phyloP scores from a whole-genome alignment of 2,888 invertebrate genomes.

The Eupithecia exiguata region DNA sequence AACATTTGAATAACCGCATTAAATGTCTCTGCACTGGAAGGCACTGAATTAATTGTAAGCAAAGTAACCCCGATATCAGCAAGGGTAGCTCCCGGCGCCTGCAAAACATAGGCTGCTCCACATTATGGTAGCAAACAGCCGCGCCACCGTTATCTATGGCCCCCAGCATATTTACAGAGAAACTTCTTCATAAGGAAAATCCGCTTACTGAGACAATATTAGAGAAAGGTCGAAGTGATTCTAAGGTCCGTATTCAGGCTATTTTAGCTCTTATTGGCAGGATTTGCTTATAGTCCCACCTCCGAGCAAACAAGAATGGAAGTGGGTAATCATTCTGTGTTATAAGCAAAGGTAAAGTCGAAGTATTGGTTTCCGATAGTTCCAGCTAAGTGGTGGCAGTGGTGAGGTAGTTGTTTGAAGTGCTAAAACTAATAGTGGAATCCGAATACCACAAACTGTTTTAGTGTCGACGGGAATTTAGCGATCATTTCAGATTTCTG shows the following conservation, averaged over 20 bases:
- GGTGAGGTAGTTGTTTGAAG: neutral
- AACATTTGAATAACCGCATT: neutral
- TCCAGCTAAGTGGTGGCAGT: neutral
- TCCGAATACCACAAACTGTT: slow-evolving; percentile 2
- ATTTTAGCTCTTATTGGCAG: slow-evolving; percentile 8
- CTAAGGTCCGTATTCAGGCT: neutral
- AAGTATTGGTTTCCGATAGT: slow-evolving; percentile 7
- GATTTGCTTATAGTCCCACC: slow-evolving; percentile 4
- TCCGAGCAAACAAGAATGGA: slow-evolving; percentile 4
- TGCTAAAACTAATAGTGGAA: neutral
- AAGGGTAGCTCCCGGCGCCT: neutral
- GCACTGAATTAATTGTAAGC: neutral
- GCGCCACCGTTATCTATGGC: slow-evolving; percentile 8
- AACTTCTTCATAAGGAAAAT: slow-evolving; percentile 18
- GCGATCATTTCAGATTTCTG: neutral
- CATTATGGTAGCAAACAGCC: slow-evolving; percentile 7
- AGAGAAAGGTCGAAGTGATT: slow-evolving; percentile 13
- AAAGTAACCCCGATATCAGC: neutral
- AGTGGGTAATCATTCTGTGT: neutral
- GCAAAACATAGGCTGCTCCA: slow-evolving; percentile 10
- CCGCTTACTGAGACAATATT: slow-evolving; percentile 13
- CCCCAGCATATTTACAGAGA: slow-evolving; percentile 14
- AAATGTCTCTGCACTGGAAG: neutral
- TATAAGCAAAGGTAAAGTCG: neutral
- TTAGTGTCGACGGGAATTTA: neutral